Percentiles rank a stretch among this genome's conserved stretches.
phyloP scores from a whole-genome alignment of 1,140 invertebrate species.

The Scaptodrosophila lebanonensis region DNA sequence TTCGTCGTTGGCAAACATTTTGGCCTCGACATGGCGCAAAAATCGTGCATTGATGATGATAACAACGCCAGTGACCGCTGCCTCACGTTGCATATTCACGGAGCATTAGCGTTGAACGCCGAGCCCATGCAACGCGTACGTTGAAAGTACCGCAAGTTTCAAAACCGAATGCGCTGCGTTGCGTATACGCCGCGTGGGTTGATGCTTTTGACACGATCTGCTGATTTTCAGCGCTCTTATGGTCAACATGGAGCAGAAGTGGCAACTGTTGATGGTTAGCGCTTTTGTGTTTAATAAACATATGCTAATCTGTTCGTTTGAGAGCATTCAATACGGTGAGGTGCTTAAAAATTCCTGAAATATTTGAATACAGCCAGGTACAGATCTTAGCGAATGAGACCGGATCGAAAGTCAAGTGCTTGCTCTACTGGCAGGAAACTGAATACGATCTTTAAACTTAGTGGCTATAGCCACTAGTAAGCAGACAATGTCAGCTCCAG shows the following conservation, averaged over 20 bases:
- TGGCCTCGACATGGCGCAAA: constrained; percentile 31
- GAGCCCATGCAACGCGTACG: constrained; percentile 9
- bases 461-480: no score
- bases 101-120: constrained; percentile 55
- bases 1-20: constrained; percentile 46
- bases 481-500: no score
- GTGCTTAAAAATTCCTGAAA: no score
- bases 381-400: no score
- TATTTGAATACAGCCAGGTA: no score
- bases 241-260: not conserved
- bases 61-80: constrained; percentile 28
- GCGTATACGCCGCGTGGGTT: constrained; percentile 44
- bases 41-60: constrained; percentile 71
- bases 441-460: no score
- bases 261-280: constrained; percentile 14
- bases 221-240: constrained; percentile 41
- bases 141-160: constrained; percentile 1
- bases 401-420: no score
- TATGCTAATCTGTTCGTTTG: constrained; percentile 69
- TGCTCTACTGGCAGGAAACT: no score
- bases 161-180: constrained; percentile 26
- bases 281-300: constrained; percentile 33
- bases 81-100: constrained; percentile 62
- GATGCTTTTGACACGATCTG: constrained; percentile 69
- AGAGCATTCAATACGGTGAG: no score